Conservation (phyloP, 1,140 invertebrate genomes). For the Macrosteles quadrilineatus region DNA sequence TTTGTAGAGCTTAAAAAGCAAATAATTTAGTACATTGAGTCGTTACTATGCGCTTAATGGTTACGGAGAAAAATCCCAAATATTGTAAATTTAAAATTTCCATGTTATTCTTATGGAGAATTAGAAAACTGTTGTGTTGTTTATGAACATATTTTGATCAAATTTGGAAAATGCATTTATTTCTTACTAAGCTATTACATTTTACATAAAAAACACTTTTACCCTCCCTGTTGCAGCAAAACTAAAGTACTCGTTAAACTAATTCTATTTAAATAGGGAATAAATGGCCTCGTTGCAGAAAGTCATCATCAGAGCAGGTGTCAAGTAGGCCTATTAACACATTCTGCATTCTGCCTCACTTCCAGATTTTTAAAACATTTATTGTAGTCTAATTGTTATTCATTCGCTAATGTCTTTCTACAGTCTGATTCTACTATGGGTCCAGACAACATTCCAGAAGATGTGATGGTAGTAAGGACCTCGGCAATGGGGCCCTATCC, state of each 20-base stretch:
- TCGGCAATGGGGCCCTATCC: slow-evolving; percentile 14
- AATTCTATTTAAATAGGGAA: too few relatives aligned
- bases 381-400: not conserved
- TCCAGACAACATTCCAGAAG: not conserved
- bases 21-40: too few relatives aligned
- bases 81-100: too few relatives aligned
- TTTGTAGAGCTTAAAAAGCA: too few relatives aligned
- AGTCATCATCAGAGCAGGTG: not conserved
- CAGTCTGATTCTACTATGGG: not conserved
- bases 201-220: too few relatives aligned
- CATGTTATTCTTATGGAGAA: not conserved
- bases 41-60: too few relatives aligned
- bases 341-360: too few relatives aligned
- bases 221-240: too few relatives aligned
- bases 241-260: too few relatives aligned
- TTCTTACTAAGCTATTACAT: too few relatives aligned
- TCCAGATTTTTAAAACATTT: not conserved
- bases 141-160: not conserved
- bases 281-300: not conserved
- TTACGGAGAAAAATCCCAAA: too few relatives aligned
- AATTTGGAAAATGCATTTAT: too few relatives aligned
- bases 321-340: not conserved
- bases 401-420: not conserved
- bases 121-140: not conserved
- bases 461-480: slow-evolving; percentile 13